Evolutionary conservation across 2,888 invertebrate species (phyloP).

Genomic region (Aporophyla lueneburgensis): DNA sequence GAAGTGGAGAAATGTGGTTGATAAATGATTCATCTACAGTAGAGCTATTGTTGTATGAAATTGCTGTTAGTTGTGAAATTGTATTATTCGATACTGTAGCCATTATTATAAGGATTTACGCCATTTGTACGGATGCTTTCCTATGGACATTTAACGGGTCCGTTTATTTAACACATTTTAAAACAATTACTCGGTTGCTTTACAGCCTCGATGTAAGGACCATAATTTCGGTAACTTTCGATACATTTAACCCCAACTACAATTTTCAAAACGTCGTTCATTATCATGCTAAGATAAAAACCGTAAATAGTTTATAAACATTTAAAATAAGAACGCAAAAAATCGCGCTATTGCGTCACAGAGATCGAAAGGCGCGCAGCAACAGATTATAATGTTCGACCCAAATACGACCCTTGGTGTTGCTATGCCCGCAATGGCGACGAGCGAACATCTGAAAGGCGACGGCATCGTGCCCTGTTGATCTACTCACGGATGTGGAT

Average conservation of each 20-base stretch:
- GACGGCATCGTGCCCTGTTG: slow-evolving; percentile 59
- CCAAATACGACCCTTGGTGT: slow-evolving; percentile 57
- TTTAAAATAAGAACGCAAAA: slow-evolving; percentile 29
- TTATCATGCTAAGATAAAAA: slow-evolving; percentile 9
- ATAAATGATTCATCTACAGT: slow-evolving; percentile 25
- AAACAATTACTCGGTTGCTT: background rate
- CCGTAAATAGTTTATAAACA: slow-evolving; percentile 17
- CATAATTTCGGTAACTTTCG: background rate
- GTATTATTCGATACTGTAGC: background rate
- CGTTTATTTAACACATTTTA: background rate
- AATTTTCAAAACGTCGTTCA: background rate
- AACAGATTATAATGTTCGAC: slow-evolving; percentile 63
- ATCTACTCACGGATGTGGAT: slow-evolving; percentile 39
- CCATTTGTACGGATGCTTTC: background rate
- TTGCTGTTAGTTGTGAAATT: slow-evolving; percentile 7
- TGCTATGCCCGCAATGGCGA: slow-evolving; percentile 55
- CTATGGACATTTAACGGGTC: background rate
- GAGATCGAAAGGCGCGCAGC: slow-evolving; percentile 50
- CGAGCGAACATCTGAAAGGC: slow-evolving; percentile 56
- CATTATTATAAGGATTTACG: background rate
- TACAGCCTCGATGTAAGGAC: background rate
- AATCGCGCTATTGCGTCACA: slow-evolving; percentile 42
- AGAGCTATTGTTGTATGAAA: background rate
- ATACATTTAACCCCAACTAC: background rate
- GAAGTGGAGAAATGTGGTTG: slow-evolving; percentile 27